Percentiles rank a stretch among this genome's conserved stretches.
Evolutionary conservation across 1,140 invertebrate genomes (phyloP).

Genomic region (Pseudomyrmex dendroicus): DNA sequence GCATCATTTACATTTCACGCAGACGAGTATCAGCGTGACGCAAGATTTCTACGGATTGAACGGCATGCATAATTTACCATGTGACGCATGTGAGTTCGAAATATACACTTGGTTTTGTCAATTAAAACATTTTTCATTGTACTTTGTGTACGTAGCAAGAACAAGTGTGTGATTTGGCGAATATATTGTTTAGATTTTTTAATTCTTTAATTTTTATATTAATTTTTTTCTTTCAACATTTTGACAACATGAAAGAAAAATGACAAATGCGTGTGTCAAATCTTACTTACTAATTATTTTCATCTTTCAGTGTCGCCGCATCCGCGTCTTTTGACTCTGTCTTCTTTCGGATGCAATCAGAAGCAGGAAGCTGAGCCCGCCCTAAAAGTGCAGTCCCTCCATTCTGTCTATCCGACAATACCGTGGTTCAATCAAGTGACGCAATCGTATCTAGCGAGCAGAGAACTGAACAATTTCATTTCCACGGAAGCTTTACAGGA

Average conservation of each 20-base stretch:
- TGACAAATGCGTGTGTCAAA: no score
- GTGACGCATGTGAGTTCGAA: constrained; percentile 51
- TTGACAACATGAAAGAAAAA: no score
- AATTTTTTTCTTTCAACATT: no score
- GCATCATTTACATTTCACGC: constrained; percentile 83
- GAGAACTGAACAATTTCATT: constrained; percentile 63
- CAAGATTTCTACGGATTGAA: constrained; percentile 79
- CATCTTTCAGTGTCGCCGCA: constrained; percentile 64
- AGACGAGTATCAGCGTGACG: constrained; percentile 80
- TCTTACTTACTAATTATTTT: background rate
- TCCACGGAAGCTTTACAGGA: constrained; percentile 39
- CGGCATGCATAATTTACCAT: constrained; percentile 66
- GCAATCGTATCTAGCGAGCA: constrained; percentile 45
- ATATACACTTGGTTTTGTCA: no score
- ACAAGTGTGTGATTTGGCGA: no score
- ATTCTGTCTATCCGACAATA: constrained; percentile 58
- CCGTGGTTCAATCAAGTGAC: constrained; percentile 67
- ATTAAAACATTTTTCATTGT: no score
- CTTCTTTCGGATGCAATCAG: constrained; percentile 53
- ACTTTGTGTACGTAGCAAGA: no score
- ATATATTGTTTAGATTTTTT: no score
- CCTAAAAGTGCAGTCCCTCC: constrained; percentile 54
- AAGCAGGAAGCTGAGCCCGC: constrained; percentile 53
- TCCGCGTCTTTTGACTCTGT: constrained; percentile 59
- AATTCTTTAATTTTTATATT: no score